phyloP scores from a whole-genome alignment of 2,888 invertebrate species.

The Cosmorhoe ocellata region DNA sequence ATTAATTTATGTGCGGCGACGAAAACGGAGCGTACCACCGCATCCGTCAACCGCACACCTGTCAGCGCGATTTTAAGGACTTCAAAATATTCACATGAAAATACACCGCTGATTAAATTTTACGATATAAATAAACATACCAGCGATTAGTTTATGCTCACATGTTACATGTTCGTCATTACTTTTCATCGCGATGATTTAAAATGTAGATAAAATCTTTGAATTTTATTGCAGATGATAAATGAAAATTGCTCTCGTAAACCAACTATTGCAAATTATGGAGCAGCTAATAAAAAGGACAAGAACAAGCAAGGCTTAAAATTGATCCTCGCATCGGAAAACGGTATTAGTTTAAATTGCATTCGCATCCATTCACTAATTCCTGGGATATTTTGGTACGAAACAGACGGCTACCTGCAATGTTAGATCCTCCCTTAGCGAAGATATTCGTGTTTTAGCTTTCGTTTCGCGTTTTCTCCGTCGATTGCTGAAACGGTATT shows the following conservation, averaged over 20 bases:
- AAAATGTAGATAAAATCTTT: constrained; percentile 31
- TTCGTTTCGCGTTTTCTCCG: constrained; percentile 37
- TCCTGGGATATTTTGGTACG: constrained; percentile 34
- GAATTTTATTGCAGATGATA: constrained; percentile 26
- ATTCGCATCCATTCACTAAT: constrained; percentile 37
- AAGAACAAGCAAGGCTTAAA: constrained; percentile 16
- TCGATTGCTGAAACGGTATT: constrained; percentile 54
- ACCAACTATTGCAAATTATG: constrained; percentile 26
- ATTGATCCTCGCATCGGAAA: constrained; percentile 25
- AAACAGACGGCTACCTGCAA: constrained; percentile 32
- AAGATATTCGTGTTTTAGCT: constrained; percentile 31
- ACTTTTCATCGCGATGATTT: constrained; percentile 29
- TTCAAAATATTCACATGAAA: constrained; percentile 16
- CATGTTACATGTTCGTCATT: constrained; percentile 16
- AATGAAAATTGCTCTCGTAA: constrained; percentile 28
- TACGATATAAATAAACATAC: constrained; percentile 29
- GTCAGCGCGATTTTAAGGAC: constrained; percentile 34
- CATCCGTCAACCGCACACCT: constrained; percentile 36
- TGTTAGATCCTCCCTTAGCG: constrained; percentile 26
- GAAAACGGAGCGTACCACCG: constrained; percentile 30
- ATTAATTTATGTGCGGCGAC: constrained; percentile 37
- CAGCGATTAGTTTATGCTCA: constrained; percentile 27
- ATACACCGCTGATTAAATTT: constrained; percentile 24
- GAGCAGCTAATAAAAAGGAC: constrained; percentile 10
- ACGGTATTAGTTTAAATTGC: constrained; percentile 31